Base-by-base conservation (phyloP, 2,797 vertebrate genomes). In the Hemitrygon akajei region DNA sequence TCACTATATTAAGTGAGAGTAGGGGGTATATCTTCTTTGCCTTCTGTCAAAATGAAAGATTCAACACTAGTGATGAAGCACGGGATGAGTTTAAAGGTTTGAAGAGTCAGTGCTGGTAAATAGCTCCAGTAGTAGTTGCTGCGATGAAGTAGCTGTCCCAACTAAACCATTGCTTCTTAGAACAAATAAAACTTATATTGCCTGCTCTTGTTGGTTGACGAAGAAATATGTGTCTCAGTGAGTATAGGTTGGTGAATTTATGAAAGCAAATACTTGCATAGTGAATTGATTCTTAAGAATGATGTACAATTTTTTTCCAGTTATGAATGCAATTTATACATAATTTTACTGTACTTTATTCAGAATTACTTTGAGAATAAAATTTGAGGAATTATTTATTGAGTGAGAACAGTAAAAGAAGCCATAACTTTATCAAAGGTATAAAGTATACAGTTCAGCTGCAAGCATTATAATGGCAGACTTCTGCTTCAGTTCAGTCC, bases 391-490 rank as follows among this genome's bases (percentile, higher is more conserved):
- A 56, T 93, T 22, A 69, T 89, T 89, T 69, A 89, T 89, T 89
- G 86, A 89, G 86, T 93, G 91, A 93, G 22, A n/a, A 76, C 91
- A 93, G 40, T 30, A 40, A 37, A 56, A 40, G 71, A 93, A 93
- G 91, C 91, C 58, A 75, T 93, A 93, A 93, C 73, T 25, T 92
- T 37, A 93, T 93, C 91, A 93, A 93, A 93, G 71, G 71, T 76
- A 93, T 75, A 71, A 93, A 75, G 27, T 56, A 73, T 12, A 22
- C 47, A 27, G 37, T 93, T 93, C 71, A 93, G 91, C 91, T 93
- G 91, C 73, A 30, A 56, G 27, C 27, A 56, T 27, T 71, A 93
- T 93, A n/a, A 93, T 47, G 56, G 69, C 71, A 76, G n/a, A 22
- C 71, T 76, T 76, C 91, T 93, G 91, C 71, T 56, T 93, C 66